These are phyloP conservation scores for Phenganax stokvisi DNA, from an alignment of 92 coral and sea anemone genomes.

Conservation along the genomic window DNA sequence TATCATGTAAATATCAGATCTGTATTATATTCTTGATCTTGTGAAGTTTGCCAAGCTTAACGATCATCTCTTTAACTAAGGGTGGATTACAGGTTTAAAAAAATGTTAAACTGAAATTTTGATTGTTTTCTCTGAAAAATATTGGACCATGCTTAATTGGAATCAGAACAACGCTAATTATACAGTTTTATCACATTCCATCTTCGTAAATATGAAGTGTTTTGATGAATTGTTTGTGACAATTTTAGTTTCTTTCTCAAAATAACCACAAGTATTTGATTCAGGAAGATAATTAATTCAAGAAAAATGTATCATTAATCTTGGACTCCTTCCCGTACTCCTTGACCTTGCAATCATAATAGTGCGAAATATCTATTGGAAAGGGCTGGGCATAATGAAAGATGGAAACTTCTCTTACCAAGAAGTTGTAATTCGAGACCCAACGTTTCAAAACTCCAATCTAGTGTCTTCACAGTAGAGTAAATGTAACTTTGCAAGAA, in stretches of 20 bases:
- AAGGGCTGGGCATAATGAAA: background rate
- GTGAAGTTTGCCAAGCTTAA: too few relatives aligned
- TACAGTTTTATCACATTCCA: background rate
- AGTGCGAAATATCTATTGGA: background rate
- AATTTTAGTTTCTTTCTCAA: background rate
- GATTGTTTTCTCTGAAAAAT: background rate
- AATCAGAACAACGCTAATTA: constrained; percentile 3
- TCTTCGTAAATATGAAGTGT: background rate
- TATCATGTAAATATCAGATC: too few relatives aligned
- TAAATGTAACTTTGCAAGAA: too few relatives aligned
- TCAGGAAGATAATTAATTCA: background rate
- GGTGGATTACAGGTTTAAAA: background rate
- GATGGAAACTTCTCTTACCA: too few relatives aligned
- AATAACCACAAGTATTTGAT: background rate
- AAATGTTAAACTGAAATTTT: background rate
- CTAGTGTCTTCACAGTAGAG: too few relatives aligned
- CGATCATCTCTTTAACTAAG: background rate
- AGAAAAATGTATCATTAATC: background rate
- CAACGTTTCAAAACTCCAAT: too few relatives aligned
- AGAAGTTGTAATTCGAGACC: too few relatives aligned
- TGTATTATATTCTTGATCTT: too few relatives aligned
- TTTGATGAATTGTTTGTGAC: background rate
- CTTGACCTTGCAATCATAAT: constrained; percentile 2
- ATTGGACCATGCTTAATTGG: constrained; percentile 3
- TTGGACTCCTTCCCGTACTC: background rate